Conservation (phyloP, 2,888 invertebrate species). For the Stictocephala bisonia region DNA sequence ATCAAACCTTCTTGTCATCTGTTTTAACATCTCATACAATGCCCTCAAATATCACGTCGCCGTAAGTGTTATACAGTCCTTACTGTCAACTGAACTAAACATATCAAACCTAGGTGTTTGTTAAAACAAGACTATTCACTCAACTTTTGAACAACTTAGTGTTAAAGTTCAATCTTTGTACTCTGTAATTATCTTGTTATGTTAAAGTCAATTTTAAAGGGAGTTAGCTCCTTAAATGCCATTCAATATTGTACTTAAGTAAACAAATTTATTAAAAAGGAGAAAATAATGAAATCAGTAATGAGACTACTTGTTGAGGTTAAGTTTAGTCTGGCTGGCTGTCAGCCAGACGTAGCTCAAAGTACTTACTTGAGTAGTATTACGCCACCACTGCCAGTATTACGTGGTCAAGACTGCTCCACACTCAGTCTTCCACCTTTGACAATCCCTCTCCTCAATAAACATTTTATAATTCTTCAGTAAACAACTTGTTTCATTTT, state of each 20-base stretch:
- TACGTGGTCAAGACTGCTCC: slow-evolving; percentile 1
- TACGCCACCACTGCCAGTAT: slow-evolving; percentile 39
- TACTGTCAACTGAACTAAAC: neutral
- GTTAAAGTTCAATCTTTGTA: slow-evolving; percentile 14
- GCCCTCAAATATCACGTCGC: no score
- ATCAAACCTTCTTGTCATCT: no score
- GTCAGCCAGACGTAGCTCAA: slow-evolving; percentile 16
- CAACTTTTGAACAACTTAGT: slow-evolving; percentile 15
- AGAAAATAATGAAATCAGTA: slow-evolving; percentile 8
- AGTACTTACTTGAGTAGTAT: slow-evolving; percentile 35
- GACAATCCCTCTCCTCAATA: slow-evolving; percentile 29
- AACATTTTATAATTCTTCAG: slow-evolving; percentile 42
- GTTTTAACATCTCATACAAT: no score
- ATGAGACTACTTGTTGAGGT: slow-evolving; percentile 26
- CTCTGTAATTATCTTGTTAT: slow-evolving; percentile 20
- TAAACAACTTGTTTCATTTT: no score
- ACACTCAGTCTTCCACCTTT: slow-evolving; percentile 23
- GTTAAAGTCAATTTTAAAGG: slow-evolving; percentile 1
- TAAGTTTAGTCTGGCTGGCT: slow-evolving; percentile 12
- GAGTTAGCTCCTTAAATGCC: no score
- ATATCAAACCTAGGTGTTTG: slow-evolving; percentile 32
- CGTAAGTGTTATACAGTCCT: neutral
- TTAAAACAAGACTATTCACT: neutral
- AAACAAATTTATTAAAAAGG: slow-evolving; percentile 10
- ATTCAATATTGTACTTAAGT: slow-evolving; percentile 40